These are phyloP conservation scores for Gobiocypris rarus DNA, from an alignment of 2,113 vertebrate genomes.

Conservation along the genomic window DNA sequence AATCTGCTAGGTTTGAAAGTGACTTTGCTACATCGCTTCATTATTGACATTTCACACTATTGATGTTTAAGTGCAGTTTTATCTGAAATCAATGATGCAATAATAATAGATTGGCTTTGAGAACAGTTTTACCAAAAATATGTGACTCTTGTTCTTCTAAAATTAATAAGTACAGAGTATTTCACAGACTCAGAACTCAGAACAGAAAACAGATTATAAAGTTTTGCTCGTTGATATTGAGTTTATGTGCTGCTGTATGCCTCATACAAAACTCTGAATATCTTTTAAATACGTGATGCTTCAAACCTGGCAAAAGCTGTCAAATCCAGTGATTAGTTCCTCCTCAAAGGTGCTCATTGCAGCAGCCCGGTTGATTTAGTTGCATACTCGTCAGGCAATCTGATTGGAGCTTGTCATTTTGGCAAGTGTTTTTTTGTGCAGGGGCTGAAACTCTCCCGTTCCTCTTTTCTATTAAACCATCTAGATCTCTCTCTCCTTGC, in stretches of 20 bases:
- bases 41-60: no score
- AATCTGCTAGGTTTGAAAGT: no score
- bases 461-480: not conserved
- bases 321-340: not conserved
- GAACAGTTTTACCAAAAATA: not conserved
- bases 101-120: not conserved
- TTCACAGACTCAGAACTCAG: not conserved
- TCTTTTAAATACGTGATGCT: not conserved
- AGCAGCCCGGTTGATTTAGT: not conserved
- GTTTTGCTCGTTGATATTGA: not conserved
- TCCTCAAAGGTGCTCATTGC: not conserved
- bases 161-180: conserved; percentile 5
- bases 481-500: not conserved
- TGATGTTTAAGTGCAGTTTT: not conserved
- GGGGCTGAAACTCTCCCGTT: not conserved
- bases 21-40: no score
- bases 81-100: not conserved
- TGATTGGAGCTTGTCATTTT: not conserved
- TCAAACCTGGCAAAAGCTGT: not conserved
- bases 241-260: not conserved
- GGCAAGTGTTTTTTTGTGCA: not conserved
- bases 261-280: conserved; percentile 6
- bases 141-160: not conserved
- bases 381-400: not conserved
- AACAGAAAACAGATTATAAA: conserved; percentile 23